Evolutionary conservation across 2,113 vertebrate genomes (phyloP).

Genomic region (Synodontis membranacea): DNA sequence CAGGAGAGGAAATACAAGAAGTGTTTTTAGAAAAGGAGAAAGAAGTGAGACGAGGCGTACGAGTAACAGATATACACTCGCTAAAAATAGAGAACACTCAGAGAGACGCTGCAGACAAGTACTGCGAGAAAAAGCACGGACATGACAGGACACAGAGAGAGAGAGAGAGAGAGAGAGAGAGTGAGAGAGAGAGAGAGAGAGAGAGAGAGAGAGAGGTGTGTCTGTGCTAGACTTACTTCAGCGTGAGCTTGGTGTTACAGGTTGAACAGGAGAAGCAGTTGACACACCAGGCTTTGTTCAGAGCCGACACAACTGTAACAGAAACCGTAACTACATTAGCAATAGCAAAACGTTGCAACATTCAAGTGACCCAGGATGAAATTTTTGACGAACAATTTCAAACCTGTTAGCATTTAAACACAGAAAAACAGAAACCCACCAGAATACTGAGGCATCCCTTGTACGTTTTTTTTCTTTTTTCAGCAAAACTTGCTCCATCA

Average conservation of each 20-base stretch:
- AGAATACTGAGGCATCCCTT: background rate
- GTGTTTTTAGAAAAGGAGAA: constrained; percentile 40
- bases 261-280: constrained; percentile 98
- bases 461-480: background rate
- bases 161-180: background rate
- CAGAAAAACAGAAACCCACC: background rate
- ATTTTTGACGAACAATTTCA: background rate
- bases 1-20: constrained; percentile 53
- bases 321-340: background rate
- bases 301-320: constrained; percentile 89
- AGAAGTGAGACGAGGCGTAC: background rate
- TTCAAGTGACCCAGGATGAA: background rate
- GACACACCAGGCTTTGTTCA: constrained; percentile 99
- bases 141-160: background rate
- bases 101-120: background rate
- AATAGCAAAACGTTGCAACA: background rate
- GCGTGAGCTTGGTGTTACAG: constrained; percentile 97
- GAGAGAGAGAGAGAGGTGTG: background rate
- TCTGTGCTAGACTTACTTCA: constrained; percentile 87
- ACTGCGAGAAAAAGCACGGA: background rate
- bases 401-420: background rate
- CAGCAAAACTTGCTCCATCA: background rate
- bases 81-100: background rate
- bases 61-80: constrained; percentile 18
- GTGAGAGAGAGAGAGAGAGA: background rate